Evolutionary conservation across 2,888 invertebrate genomes (phyloP), one percentile per base, ranked within the genome.

Genomic region (Carcina quercana): DNA sequence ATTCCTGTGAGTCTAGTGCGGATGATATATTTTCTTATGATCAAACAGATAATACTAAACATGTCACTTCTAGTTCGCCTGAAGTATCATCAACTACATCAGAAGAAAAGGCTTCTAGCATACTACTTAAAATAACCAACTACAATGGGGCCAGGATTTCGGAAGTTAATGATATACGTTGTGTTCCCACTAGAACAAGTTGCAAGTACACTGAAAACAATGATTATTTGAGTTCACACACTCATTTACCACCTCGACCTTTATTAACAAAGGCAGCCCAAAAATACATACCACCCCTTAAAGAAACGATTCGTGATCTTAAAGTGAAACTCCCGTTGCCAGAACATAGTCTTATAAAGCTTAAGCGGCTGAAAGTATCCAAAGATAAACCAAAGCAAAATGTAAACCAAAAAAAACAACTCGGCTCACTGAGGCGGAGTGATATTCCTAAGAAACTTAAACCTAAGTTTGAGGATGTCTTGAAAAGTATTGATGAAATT

Each of bases 381-480:
- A 78, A 71, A 72, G 64, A 60, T 32, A 53, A 55, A 62, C 60
- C 67, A 62, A 78, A 72, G 54, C 37, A 47, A 38, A 43, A 46
- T 25, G 34, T 34, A 30, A 34, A 19, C 32, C 33, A 30, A 32
- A 55, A 45, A 45, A 65, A 64, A 45, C 44, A 44, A 12, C 7
- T 12, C 8, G 49, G 47, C 46, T 43, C 33, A 13, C 21, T 40
- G 34, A 53, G 43, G n/a, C n/a, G n/a, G 40, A 49, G 47, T 35
- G 60, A 58, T 39, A 48, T 53, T 43, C 48, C 56, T 54, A 82
- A 75, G 50, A 82, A 80, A 53, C 47, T 53, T 34, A 85, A 83
- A 54, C 84, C 80, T 28, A 83, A 76, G 53, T 85, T 85, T 53
- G 85, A 85, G 60, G 85, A 85, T 54, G 85, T 85, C 32, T 66